phyloP scores from a whole-genome alignment of 2,113 vertebrate species.

The Globicephala melas region DNA sequence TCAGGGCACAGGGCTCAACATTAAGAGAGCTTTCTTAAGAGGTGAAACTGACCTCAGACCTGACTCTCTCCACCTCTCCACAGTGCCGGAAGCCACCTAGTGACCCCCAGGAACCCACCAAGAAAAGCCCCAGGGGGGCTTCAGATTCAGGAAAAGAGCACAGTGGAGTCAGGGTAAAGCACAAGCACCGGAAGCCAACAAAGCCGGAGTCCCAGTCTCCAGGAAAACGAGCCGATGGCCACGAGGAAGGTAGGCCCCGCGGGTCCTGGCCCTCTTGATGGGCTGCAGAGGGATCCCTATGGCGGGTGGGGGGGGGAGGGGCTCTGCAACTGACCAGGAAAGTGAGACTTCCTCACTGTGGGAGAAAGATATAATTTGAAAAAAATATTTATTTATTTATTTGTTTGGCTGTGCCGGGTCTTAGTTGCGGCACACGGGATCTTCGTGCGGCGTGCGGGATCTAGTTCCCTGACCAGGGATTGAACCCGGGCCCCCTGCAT shows the following conservation, averaged over 20 bases:
- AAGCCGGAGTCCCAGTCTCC: constrained; percentile 75
- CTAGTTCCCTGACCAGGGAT: too few relatives aligned
- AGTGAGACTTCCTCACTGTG: neutral
- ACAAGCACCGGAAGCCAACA: constrained; percentile 80
- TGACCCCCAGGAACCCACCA: constrained; percentile 71
- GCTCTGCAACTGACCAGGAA: neutral
- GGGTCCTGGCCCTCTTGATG: neutral
- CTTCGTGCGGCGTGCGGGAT: too few relatives aligned
- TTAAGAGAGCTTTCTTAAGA: neutral
- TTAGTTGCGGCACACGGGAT: too few relatives aligned
- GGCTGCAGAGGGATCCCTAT: neutral
- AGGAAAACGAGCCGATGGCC: constrained; percentile 68
- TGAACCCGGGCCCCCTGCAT: too few relatives aligned
- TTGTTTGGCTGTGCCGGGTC: too few relatives aligned
- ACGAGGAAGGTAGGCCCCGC: constrained; percentile 81
- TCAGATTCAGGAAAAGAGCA: constrained; percentile 78
- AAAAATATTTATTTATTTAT: too few relatives aligned
- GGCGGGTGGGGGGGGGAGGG: neutral
- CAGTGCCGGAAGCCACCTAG: constrained; percentile 81
- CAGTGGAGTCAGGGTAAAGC: constrained; percentile 81
- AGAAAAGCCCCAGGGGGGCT: constrained; percentile 66
- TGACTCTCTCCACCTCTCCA: constrained; percentile 28
- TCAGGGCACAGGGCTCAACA: neutral
- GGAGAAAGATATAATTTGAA: neutral
- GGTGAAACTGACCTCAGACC: neutral